Conservation (phyloP, 1,140 invertebrate genomes). For the Pachypeltis micranthus region DNA sequence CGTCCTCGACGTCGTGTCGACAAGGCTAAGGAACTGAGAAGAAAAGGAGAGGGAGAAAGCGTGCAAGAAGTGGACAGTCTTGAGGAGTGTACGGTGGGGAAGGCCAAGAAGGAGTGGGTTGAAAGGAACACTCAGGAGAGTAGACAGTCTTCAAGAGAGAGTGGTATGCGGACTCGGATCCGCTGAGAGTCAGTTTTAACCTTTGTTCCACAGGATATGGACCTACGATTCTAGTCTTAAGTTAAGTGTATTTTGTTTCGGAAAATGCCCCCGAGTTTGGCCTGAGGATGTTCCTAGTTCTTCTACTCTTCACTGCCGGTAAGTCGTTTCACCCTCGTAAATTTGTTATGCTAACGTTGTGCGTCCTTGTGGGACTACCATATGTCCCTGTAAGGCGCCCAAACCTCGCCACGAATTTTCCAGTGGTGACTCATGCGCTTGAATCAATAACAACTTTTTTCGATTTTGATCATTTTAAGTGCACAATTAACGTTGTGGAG, state of each 20-base stretch:
- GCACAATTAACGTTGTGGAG: too few species aligned
- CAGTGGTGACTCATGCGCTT: too few species aligned
- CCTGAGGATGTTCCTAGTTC: background rate
- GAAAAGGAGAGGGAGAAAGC: background rate
- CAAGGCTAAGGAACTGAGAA: too few species aligned
- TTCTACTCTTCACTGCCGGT: background rate
- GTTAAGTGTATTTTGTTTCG: background rate
- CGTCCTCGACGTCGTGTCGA: too few species aligned
- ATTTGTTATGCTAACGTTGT: too few species aligned
- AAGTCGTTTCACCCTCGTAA: background rate
- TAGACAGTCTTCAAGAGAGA: background rate
- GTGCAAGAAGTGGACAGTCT: background rate
- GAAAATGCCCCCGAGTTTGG: background rate
- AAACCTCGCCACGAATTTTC: too few species aligned
- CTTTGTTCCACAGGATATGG: background rate
- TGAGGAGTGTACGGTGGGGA: too few species aligned
- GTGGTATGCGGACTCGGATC: background rate
- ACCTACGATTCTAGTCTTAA: conserved; percentile 1
- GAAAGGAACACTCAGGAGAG: background rate
- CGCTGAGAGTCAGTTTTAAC: too few species aligned
- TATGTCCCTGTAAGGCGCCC: too few species aligned
- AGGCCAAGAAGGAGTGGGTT: background rate
- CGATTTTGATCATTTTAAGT: too few species aligned
- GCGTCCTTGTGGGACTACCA: too few species aligned
- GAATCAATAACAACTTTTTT: too few species aligned